Evolutionary conservation across 2,888 invertebrate genomes (phyloP).

Genomic region (Meliscaeva auricollis): DNA sequence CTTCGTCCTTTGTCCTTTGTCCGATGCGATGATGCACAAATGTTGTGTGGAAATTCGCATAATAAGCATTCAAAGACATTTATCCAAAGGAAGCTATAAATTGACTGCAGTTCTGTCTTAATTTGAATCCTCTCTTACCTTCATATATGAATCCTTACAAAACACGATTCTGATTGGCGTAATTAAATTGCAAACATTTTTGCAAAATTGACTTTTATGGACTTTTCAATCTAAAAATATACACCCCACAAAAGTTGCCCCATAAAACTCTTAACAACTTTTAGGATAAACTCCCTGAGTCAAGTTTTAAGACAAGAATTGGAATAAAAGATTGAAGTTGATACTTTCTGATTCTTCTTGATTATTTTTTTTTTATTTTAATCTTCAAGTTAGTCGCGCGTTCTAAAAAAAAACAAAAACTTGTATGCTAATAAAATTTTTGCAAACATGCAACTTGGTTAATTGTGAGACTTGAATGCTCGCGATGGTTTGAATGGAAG

Average conservation of each 20-base stretch:
- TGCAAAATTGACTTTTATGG: slow-evolving; percentile 56
- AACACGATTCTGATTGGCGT: slow-evolving; percentile 58
- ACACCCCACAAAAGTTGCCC: slow-evolving; percentile 8
- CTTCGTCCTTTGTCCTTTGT: slow-evolving; percentile 50
- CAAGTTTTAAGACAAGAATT: not conserved
- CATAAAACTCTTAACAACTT: slow-evolving; percentile 46
- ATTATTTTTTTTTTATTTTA: not conserved
- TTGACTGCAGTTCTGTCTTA: slow-evolving; percentile 62
- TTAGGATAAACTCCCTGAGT: not conserved
- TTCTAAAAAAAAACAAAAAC: slow-evolving; percentile 2
- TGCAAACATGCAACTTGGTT: slow-evolving; percentile 31
- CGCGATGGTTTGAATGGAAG: not conserved
- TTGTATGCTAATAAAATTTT: slow-evolving; percentile 26
- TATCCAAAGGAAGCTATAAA: slow-evolving; percentile 67
- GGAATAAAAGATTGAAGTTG: slow-evolving; percentile 14
- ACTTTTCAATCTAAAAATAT: slow-evolving; percentile 41
- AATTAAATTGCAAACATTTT: slow-evolving; percentile 70
- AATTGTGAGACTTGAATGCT: slow-evolving; percentile 2
- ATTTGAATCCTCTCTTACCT: slow-evolving; percentile 64
- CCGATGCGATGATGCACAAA: not conserved
- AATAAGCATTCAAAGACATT: not conserved
- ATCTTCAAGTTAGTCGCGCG: not conserved
- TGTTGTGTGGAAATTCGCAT: not conserved
- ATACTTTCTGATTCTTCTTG: not conserved
- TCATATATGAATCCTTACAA: slow-evolving; percentile 14